phyloP scores from a whole-genome alignment of 2,113 vertebrate genomes.

The Lamprotornis superbus region DNA sequence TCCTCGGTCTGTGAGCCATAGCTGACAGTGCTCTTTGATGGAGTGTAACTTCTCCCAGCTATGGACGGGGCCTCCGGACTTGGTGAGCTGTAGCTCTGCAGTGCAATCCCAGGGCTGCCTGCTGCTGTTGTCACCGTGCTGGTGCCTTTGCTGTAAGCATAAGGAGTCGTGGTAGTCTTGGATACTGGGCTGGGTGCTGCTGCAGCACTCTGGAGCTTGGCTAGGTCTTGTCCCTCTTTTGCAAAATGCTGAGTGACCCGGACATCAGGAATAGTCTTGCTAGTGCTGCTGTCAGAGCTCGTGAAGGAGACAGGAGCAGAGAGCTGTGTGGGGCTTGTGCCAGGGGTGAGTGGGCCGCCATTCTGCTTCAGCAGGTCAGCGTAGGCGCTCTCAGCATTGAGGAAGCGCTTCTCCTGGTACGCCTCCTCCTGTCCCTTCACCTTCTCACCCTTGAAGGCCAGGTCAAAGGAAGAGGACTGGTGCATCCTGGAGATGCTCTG shows the following conservation, averaged over 20 bases:
- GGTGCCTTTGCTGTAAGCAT: constrained; percentile 60
- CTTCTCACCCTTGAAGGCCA: constrained; percentile 66
- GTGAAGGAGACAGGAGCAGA: constrained; percentile 88
- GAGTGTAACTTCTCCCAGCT: constrained; percentile 71
- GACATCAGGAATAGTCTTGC: constrained; percentile 83
- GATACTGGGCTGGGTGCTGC: constrained; percentile 72
- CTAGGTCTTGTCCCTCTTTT: constrained; percentile 85
- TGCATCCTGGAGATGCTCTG: constrained; percentile 78
- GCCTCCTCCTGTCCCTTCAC: constrained; percentile 45
- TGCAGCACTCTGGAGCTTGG: constrained; percentile 81
- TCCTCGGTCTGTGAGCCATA: constrained; percentile 76
- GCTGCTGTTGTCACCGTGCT: constrained; percentile 64
- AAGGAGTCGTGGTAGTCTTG: constrained; percentile 53
- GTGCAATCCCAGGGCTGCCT: background rate
- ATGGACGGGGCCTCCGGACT: constrained; percentile 11
- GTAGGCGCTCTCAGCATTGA: constrained; percentile 82
- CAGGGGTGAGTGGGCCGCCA: constrained; percentile 83
- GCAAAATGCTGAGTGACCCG: constrained; percentile 90
- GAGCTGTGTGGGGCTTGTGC: constrained; percentile 93
- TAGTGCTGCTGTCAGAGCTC: constrained; percentile 54
- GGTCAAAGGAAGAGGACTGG: constrained; percentile 75
- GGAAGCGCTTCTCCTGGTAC: constrained; percentile 83
- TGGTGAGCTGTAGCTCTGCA: constrained; percentile 55
- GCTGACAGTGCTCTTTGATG: constrained; percentile 30
- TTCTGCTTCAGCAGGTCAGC: constrained; percentile 78